Conservation (phyloP, 2,888 invertebrate genomes). For the Drosophila nr. medialis region DNA sequence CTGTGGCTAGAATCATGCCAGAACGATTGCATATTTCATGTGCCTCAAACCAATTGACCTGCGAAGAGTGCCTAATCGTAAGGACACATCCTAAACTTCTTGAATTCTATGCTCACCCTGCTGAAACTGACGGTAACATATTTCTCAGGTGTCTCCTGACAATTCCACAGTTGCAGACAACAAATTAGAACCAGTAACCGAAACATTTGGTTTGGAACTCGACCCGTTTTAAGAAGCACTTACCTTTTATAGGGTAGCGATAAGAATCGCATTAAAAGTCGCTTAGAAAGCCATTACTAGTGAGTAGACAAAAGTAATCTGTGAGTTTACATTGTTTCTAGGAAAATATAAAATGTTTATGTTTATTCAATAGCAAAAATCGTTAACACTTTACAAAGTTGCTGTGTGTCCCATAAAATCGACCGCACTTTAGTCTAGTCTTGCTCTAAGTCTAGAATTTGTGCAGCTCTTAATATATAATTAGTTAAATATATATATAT, state of each 20-base stretch:
- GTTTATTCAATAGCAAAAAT: slow-evolving; percentile 68
- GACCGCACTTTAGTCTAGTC: slow-evolving; percentile 36
- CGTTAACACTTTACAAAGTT: slow-evolving; percentile 61
- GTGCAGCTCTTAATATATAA: slow-evolving; percentile 41
- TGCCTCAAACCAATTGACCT: slow-evolving; percentile 62
- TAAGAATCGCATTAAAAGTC: slow-evolving; percentile 35
- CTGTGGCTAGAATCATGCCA: slow-evolving; percentile 52
- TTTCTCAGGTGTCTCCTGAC: slow-evolving; percentile 9
- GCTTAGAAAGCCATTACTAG: slow-evolving; percentile 58
- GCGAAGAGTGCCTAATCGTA: not conserved
- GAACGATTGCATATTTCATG: slow-evolving; percentile 46
- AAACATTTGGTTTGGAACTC: slow-evolving; percentile 46
- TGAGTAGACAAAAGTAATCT: slow-evolving; percentile 6
- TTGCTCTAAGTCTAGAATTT: slow-evolving; percentile 27
- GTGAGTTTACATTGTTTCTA: slow-evolving; percentile 46
- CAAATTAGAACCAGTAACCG: slow-evolving; percentile 35
- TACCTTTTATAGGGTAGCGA: slow-evolving; percentile 40
- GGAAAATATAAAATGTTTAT: slow-evolving; percentile 70
- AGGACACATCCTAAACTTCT: not conserved
- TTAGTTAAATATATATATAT: slow-evolving; percentile 8
- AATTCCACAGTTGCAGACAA: slow-evolving; percentile 21
- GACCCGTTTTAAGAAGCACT: not conserved
- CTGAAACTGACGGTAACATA: slow-evolving; percentile 40
- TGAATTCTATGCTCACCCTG: slow-evolving; percentile 30
- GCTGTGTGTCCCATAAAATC: slow-evolving; percentile 50